Evolutionary conservation across 2,797 vertebrate species (phyloP), one percentile per base, ranked within the genome.

Genomic region (Anas bernieri): DNA sequence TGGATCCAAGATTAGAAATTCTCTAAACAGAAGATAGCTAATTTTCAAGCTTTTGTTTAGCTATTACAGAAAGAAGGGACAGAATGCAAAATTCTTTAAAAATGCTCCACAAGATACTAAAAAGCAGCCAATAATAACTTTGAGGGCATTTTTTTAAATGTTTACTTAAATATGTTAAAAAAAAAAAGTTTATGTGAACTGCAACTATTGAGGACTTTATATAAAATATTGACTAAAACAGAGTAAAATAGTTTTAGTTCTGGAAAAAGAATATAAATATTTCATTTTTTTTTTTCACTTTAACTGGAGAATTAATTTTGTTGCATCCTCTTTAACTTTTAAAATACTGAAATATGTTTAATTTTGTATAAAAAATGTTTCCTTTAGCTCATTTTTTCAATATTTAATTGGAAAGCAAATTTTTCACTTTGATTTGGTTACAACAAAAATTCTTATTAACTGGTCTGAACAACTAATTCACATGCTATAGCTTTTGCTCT

Each of bases 11-110:
- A 63, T 58, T 59, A 75, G 0, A 85, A 62, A 43, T 69, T 91
- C 21, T 64, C 4, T 69, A 81, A 83, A 80, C 11, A 86, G 4
- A 70, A 90, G 86, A 7, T 11, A 85, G 26, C 25, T 93, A 74
- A 62, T 68, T 93, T 73, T 83, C 61, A 80, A 87, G 28, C 14
- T 89, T 89, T 85, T 86, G 37, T 90, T 87, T 92, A 39, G 26
- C 15, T 13, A 48, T 78, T 75, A 75, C 6, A 72, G 20, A 43
- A 88, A 90, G 13, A 58, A 74, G 7, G 11, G 30, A 62, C 9
- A 67, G 18, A 76, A 82, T 61, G 17, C 2, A 74, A 86, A 86
- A 75, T 67, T 39, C 20, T 58, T 55, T 55, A 41, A 69, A 58
- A 79, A 82, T 1, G 59, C 41, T 87, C 10, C 31, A 76, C 70